Conservation (phyloP, 2,888 invertebrate species). For the Pristionchus mayeri region DNA sequence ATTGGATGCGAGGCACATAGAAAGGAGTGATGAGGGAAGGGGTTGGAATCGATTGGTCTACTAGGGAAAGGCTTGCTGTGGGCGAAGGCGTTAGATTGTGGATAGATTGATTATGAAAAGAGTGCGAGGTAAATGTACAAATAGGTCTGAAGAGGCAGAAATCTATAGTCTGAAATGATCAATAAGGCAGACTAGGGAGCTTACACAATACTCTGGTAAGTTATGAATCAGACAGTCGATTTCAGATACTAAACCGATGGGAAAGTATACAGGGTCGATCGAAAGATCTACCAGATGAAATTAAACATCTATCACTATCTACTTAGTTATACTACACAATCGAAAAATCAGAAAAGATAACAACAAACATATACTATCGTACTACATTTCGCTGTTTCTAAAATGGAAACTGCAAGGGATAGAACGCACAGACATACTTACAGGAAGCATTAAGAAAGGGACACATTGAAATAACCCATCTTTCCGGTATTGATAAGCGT, state of each 20-base stretch:
- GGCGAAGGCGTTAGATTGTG: slow-evolving; percentile 8
- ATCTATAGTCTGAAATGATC: slow-evolving; percentile 18
- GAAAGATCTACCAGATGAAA: slow-evolving; percentile 35
- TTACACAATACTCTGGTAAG: background rate
- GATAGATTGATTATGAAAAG: slow-evolving; percentile 1
- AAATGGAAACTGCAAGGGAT: background rate
- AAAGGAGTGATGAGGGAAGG: slow-evolving; percentile 14
- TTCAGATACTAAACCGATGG: background rate
- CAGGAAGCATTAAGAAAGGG: background rate
- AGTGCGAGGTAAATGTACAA: slow-evolving; percentile 28
- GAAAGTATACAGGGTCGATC: background rate
- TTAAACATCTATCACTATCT: background rate
- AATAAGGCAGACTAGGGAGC: slow-evolving; percentile 6
- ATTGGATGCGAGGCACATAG: slow-evolving; percentile 19
- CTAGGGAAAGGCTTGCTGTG: slow-evolving; percentile 28
- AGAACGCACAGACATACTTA: slow-evolving; percentile 25
- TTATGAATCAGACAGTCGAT: slow-evolving; percentile 37
- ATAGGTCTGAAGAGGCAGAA: slow-evolving; percentile 7
- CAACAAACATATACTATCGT: slow-evolving; percentile 23
- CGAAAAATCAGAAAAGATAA: background rate
- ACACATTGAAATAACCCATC: background rate
- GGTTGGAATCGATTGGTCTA: slow-evolving; percentile 23
- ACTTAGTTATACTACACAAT: slow-evolving; percentile 32
- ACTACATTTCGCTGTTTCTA: slow-evolving; percentile 36
- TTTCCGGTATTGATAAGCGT: slow-evolving; percentile 33